Base-by-base conservation (phyloP, 35 echinoderm and acorn worm species). In the Hemicentrotus pulcherrimus region DNA sequence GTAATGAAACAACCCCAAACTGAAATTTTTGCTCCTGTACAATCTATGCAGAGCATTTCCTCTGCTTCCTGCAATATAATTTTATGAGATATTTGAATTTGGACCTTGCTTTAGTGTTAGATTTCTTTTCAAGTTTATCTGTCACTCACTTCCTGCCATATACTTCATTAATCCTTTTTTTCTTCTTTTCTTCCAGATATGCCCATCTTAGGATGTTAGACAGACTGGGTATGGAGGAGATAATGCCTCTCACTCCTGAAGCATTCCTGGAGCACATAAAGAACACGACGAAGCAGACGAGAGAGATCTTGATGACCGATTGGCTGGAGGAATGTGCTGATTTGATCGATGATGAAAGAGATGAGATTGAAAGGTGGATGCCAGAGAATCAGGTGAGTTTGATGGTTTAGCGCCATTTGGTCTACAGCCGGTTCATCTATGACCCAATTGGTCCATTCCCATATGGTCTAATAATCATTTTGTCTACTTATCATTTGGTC, bases 361-460 rank as follows among this genome's bases (percentile, higher is more conserved):
- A 97, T 70, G 91, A 96, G 46, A 98, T 99, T 88, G 98, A 99
- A 95, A 92, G 58, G 31, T 95, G 95, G 92, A 98, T 99, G 97
- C 93, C 98, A 55, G 35, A 94, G n/a, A 96, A 97, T 98, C 96
- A 97, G 97, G 98, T 99, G 31, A 92, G 94, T 71, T 4, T 86
- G 12, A 86, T 30, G 9, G 22, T 41, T 41, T 41, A n/a, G n/a
- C n/a, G n/a, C n/a, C n/a, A n/a, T n/a, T n/a, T n/a, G n/a, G n/a
- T n/a, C n/a, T n/a, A 41, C 35, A 41, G 3, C 35, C 35, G 3
- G 35, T 41, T 41, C 35, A 3, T 41, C 35, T 41, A 1, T 3
- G 35, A 41, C 35, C 35, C 35, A 41, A 41, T 41, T 41, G 35
- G 35, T 41, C 35, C 3, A 41, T 41, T 41, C 35, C 35, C 35